A percentile compares a stretch with the other conserved stretches of the same genome.
Conservation (phyloP, 2,797 vertebrate genomes). For the Urophycis tenuis region DNA sequence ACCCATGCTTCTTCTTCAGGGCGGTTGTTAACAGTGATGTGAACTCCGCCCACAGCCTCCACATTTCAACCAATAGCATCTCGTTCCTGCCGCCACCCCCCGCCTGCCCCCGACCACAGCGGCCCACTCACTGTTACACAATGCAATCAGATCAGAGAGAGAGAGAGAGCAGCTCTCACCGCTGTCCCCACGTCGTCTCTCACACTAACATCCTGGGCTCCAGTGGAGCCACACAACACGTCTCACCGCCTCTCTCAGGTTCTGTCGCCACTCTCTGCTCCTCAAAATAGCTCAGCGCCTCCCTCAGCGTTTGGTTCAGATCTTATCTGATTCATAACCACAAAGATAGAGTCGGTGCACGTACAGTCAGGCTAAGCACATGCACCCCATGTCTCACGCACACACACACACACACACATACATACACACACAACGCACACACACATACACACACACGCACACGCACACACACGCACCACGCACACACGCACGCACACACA, state of each 20-base stretch:
- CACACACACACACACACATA: too few species aligned
- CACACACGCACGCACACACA: too few species aligned
- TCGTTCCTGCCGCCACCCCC: not conserved
- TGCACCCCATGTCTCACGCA: not conserved
- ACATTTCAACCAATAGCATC: not conserved
- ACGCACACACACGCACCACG: too few species aligned
- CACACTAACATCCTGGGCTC: not conserved
- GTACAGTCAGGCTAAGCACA: not conserved
- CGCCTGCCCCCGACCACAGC: too few species aligned
- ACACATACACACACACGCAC: too few species aligned
- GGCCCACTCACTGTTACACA: not conserved
- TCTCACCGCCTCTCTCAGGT: conserved; percentile 29
- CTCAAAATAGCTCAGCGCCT: not conserved
- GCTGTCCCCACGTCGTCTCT: not conserved
- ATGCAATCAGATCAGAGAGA: not conserved
- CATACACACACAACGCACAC: too few species aligned
- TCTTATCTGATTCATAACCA: not conserved
- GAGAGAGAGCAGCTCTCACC: not conserved
- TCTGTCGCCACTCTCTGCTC: conserved; percentile 53
- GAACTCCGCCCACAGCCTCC: not conserved
- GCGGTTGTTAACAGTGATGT: not conserved
- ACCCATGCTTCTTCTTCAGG: too few species aligned
- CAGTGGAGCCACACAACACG: not conserved
- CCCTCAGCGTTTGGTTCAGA: not conserved
- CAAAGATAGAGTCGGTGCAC: not conserved